phyloP scores from a whole-genome alignment of 2,797 vertebrate species.

The Somateria mollissima region DNA sequence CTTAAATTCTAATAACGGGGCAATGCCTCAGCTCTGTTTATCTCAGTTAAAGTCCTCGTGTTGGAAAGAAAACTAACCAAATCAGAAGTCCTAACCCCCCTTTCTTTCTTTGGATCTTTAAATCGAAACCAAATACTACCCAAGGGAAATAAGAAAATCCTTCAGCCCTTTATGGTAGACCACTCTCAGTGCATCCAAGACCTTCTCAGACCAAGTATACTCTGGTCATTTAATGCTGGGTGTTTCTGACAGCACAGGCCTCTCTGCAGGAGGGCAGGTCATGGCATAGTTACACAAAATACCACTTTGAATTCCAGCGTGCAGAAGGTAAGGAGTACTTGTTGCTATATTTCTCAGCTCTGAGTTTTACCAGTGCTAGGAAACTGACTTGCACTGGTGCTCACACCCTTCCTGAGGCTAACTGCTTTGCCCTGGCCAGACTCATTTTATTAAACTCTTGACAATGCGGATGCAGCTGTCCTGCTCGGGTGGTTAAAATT shows the following conservation, averaged over 20 bases:
- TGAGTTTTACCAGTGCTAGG: neutral
- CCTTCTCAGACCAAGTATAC: neutral
- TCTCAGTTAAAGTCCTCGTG: neutral
- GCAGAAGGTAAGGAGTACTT: neutral
- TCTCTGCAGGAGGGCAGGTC: neutral
- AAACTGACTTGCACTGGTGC: neutral
- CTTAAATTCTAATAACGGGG: neutral
- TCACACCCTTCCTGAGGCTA: neutral
- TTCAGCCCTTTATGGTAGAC: neutral
- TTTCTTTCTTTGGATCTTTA: neutral
- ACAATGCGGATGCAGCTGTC: neutral
- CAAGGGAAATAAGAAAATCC: neutral
- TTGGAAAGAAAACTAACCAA: neutral
- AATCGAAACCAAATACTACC: neutral
- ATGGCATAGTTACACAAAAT: neutral
- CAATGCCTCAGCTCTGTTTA: neutral
- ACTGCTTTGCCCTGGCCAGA: neutral
- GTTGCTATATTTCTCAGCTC: neutral
- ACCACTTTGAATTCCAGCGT: neutral
- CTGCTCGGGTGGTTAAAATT: neutral
- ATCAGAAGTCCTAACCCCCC: neutral
- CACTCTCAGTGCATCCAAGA: neutral
- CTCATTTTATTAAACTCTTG: neutral
- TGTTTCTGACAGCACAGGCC: neutral
- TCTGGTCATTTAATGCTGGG: neutral